Evolutionary conservation across 1,140 invertebrate species (phyloP), one percentile per base, ranked within the genome.

Genomic region (Meloidogyne exigua): DNA sequence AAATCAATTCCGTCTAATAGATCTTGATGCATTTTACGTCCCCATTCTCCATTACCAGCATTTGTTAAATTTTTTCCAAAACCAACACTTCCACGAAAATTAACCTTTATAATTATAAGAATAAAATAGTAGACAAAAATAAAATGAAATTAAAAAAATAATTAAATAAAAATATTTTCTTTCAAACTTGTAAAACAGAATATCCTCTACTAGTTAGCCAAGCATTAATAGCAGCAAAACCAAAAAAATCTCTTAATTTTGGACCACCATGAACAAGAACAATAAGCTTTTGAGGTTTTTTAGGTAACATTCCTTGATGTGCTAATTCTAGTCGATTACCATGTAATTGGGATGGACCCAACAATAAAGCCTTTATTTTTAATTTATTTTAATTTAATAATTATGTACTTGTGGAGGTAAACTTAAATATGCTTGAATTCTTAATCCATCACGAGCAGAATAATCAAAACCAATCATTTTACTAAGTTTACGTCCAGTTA

Each of bases 41-140:
- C 85, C 85, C 85, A 86, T 79, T 86, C 85, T 11, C 85, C 86
- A 65, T 87, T 87, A 44, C 85, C 85, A 23, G 85, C 83, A 42
- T 87, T 87, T 15, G 81, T 82, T 5, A 83, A 74, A 26, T 82
- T 81, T 72, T 87, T 87, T 21, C 85, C 85, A 65, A 87, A 87
- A 23, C 86, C 85, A 62, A 81, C 78, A 77, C 72, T 77, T 32
- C 86, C 86, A 66, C 85, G 82, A 85, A 85, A 87, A 44, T 87
- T 87, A 26, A 84, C 77, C 85, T 87, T 21, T 57, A 7, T 3
- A 77, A 13, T 13, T 79, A 15, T n/a, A 25, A 21, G 26, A 44
- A 15, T 13, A 13, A 21, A 42, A 13, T 62, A 21, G n/a, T n/a
- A n/a, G n/a, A n/a, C n/a, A n/a, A n/a, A n/a, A n/a, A 28, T 13